phyloP scores from a whole-genome alignment of 2,797 vertebrate species.

The Siniperca scherzeri region DNA sequence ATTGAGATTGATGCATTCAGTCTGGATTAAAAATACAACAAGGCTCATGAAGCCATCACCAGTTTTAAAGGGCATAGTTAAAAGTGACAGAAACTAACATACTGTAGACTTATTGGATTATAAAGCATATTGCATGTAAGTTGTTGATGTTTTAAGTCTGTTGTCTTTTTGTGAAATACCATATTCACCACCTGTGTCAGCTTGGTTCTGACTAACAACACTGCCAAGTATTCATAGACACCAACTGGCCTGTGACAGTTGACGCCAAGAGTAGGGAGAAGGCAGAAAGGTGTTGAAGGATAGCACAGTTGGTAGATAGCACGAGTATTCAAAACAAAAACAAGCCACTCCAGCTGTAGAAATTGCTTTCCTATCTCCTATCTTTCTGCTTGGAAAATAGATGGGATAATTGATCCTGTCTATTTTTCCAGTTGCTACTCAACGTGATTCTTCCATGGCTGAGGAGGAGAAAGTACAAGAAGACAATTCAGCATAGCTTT shows the following conservation, averaged over 20 bases:
- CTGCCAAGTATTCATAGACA: constrained; percentile 68
- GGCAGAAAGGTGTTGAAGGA: constrained; percentile 59
- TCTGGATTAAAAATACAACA: constrained; percentile 1
- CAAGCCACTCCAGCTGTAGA: constrained; percentile 24
- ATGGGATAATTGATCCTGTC: constrained; percentile 53
- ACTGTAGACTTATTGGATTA: background rate
- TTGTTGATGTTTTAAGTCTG: constrained; percentile 16
- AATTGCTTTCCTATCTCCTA: constrained; percentile 57
- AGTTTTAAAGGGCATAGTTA: background rate
- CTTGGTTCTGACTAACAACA: constrained; percentile 30
- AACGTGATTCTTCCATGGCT: constrained; percentile 20
- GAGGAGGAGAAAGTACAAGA: constrained; percentile 70
- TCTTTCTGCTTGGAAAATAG: constrained; percentile 53
- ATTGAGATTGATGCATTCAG: background rate
- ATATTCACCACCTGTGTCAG: constrained; percentile 52
- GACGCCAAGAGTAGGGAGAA: constrained; percentile 45
- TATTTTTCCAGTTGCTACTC: constrained; percentile 51
- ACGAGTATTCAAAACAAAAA: constrained; percentile 60
- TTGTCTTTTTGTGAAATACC: constrained; percentile 31
- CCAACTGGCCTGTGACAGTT: constrained; percentile 73
- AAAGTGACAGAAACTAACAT: background rate
- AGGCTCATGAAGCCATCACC: background rate
- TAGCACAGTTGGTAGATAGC: constrained; percentile 29
- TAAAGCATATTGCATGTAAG: background rate
- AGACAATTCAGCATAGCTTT: constrained; percentile 74